These are phyloP conservation scores for Prosapia bicincta DNA, from an alignment of 2,888 invertebrate species.

Conservation along the genomic window DNA sequence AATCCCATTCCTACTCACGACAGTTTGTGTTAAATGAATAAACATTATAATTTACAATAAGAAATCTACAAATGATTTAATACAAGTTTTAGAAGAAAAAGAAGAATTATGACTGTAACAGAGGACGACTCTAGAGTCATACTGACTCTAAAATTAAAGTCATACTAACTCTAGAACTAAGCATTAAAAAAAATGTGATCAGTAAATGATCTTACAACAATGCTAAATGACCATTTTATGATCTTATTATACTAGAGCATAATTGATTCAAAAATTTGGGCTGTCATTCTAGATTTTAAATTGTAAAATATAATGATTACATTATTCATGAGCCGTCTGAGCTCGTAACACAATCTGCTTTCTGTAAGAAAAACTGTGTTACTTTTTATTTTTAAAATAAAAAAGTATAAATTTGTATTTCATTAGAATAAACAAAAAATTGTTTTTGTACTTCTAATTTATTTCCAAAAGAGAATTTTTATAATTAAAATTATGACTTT, in stretches of 20 bases:
- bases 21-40: background rate
- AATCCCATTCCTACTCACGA: background rate
- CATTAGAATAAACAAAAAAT: too few relatives aligned
- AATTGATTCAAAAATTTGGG: background rate
- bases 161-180: background rate
- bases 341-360: slow-evolving; percentile 19
- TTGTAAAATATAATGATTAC: background rate
- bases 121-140: background rate
- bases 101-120: background rate
- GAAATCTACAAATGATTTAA: background rate
- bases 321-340: slow-evolving; percentile 9
- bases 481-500: too few relatives aligned
- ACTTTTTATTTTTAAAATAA: background rate
- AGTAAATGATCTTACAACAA: background rate
- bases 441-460: too few relatives aligned
- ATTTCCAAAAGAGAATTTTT: too few relatives aligned
- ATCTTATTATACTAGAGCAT: background rate
- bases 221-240: background rate
- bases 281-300: background rate
- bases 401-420: background rate
- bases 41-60: background rate
- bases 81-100: background rate
- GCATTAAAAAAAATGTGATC: background rate
- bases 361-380: slow-evolving; percentile 23
- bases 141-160: background rate